These are phyloP conservation scores for Corella eumyota DNA, from an alignment of 23 tunicate species.

Conservation along the genomic window DNA sequence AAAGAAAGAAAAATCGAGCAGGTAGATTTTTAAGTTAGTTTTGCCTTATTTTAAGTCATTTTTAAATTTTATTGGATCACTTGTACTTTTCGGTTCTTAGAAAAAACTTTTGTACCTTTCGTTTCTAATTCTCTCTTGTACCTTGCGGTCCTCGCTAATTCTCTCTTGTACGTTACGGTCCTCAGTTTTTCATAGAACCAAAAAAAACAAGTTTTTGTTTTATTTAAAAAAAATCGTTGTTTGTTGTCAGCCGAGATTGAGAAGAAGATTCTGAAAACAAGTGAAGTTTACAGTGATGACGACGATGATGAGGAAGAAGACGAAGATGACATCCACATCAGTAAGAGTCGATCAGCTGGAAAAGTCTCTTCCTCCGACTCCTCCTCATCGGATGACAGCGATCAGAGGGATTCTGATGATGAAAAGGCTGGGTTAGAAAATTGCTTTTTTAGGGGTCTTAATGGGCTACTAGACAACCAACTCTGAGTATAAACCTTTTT, in stretches of 20 bases:
- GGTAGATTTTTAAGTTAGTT: slow-evolving; percentile 1
- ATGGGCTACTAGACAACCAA: background rate
- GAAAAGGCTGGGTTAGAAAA: too few species aligned
- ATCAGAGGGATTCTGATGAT: too few species aligned
- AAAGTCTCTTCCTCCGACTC: slow-evolving; percentile 15
- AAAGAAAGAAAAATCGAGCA: slow-evolving; percentile 70
- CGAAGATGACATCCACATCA: too few species aligned
- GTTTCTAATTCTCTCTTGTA: too few species aligned
- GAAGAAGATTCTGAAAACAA: slow-evolving; percentile 57
- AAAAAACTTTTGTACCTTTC: background rate
- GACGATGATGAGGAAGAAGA: slow-evolving; percentile 82
- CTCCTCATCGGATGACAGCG: slow-evolving; percentile 19
- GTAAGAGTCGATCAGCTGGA: slow-evolving; percentile 41
- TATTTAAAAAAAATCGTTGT: too few species aligned
- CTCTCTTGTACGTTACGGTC: too few species aligned
- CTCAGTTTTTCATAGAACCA: too few species aligned
- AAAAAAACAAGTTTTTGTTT: too few species aligned
- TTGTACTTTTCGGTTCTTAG: background rate
- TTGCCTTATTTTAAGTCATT: background rate
- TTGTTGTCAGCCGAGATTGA: background rate
- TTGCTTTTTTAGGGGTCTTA: too few species aligned
- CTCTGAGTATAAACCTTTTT: background rate
- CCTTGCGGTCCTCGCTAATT: too few species aligned
- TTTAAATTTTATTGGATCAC: background rate
- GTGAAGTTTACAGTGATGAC: slow-evolving; percentile 87